A percentile compares a stretch with the other conserved stretches of the same genome.
phyloP scores from a whole-genome alignment of 2,113 vertebrate species.

The Rhinolophus sinicus region DNA sequence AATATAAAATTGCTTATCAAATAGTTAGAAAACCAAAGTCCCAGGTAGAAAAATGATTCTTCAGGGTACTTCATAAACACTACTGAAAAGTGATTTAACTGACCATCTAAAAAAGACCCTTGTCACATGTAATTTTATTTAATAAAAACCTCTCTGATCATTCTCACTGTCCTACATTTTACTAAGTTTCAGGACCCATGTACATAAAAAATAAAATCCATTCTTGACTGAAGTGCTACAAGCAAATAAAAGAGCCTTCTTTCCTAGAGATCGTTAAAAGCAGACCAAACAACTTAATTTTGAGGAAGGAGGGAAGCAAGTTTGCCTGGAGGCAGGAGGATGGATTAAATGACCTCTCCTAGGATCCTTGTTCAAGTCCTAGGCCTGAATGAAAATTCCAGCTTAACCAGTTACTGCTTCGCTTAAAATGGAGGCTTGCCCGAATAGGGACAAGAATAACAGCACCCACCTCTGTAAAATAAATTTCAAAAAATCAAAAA shows the following conservation, averaged over 20 bases:
- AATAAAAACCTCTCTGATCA: slow-evolving; percentile 12
- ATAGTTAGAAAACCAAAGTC: slow-evolving; percentile 54
- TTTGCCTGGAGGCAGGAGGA: not conserved
- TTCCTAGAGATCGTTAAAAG: slow-evolving; percentile 38
- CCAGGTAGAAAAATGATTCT: not conserved
- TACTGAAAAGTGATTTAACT: slow-evolving; percentile 35
- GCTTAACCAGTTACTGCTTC: slow-evolving; percentile 78
- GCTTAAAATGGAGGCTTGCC: slow-evolving; percentile 80
- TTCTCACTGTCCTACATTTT: slow-evolving; percentile 36
- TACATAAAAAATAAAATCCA: slow-evolving; percentile 43
- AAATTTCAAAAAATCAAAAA: not conserved
- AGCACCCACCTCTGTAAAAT: slow-evolving; percentile 57
- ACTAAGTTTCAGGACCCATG: slow-evolving; percentile 14
- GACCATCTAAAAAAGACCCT: slow-evolving; percentile 2
- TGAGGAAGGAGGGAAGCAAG: not conserved
- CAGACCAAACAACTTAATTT: slow-evolving; percentile 30
- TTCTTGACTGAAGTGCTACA: not conserved
- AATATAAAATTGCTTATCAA: slow-evolving; percentile 48
- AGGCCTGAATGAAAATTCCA: slow-evolving; percentile 74
- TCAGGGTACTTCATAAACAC: slow-evolving; percentile 48
- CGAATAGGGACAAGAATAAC: slow-evolving; percentile 57
- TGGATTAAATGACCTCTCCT: slow-evolving; percentile 59
- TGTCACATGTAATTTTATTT: slow-evolving; percentile 21
- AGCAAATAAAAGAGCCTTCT: slow-evolving; percentile 42
- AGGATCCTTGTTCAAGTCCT: slow-evolving; percentile 40